Conservation (phyloP, 2,888 invertebrate genomes). For the Fragum whitleyi region DNA sequence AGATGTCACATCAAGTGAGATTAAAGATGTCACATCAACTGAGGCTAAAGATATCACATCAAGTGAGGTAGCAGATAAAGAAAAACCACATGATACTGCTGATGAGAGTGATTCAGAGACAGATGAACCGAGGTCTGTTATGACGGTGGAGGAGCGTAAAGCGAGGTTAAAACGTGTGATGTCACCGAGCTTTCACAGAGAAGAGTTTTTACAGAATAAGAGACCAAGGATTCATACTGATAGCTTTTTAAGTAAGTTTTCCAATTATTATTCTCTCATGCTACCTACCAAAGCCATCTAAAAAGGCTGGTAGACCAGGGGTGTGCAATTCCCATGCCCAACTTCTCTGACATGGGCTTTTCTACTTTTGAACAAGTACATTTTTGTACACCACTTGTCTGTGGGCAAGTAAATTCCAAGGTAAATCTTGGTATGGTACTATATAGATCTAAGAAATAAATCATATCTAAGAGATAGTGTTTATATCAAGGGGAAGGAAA, state of each 20-base stretch:
- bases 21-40: background rate
- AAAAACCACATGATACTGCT: background rate
- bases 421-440: too few relatives aligned
- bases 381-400: too few relatives aligned
- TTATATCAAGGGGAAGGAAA: too few relatives aligned
- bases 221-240: slow-evolving; percentile 29
- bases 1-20: background rate
- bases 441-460: too few relatives aligned
- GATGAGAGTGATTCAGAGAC: slow-evolving; percentile 40
- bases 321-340: too few relatives aligned
- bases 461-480: too few relatives aligned
- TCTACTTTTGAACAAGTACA: too few relatives aligned
- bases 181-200: slow-evolving; percentile 74
- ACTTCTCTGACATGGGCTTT: too few relatives aligned
- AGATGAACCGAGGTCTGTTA: slow-evolving; percentile 39
- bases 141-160: slow-evolving; percentile 56
- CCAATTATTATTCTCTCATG: too few relatives aligned
- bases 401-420: too few relatives aligned
- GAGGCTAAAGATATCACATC: slow-evolving; percentile 10
- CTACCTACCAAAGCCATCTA: too few relatives aligned
- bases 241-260: slow-evolving; percentile 54
- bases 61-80: background rate
- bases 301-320: too few relatives aligned
- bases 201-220: slow-evolving; percentile 61
- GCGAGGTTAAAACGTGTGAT: slow-evolving; percentile 62